phyloP scores from a whole-genome alignment of 2,113 vertebrate species.

The Engystomops pustulosus region DNA sequence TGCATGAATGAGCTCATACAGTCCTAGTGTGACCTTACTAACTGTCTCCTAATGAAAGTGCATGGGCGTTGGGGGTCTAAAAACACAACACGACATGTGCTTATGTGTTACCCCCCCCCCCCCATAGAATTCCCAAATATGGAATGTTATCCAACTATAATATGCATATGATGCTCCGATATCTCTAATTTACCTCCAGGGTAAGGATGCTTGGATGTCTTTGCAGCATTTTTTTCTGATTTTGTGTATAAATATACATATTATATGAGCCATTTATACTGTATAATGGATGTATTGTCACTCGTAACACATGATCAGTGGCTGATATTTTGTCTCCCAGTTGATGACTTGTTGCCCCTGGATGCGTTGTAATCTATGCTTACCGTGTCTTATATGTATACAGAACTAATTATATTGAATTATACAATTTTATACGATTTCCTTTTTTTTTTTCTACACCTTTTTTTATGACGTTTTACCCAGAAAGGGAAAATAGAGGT shows the following conservation, averaged over 20 bases:
- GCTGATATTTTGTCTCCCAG: not conserved
- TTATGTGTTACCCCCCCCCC: not conserved
- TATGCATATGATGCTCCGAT: not conserved
- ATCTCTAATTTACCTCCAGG: not conserved
- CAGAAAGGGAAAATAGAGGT: too few relatives aligned
- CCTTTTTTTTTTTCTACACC: too few relatives aligned
- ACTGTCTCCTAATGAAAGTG: slow-evolving; percentile 1
- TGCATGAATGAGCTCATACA: slow-evolving; percentile 50
- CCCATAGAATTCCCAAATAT: not conserved
- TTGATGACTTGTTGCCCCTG: not conserved
- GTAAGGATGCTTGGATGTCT: not conserved
- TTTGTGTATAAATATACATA: not conserved
- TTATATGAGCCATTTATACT: not conserved
- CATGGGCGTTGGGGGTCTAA: not conserved
- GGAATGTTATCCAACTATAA: not conserved
- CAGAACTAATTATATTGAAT: too few relatives aligned
- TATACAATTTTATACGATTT: too few relatives aligned
- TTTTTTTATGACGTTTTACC: too few relatives aligned
- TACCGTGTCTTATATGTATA: too few relatives aligned
- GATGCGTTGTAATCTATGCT: too few relatives aligned
- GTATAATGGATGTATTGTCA: too few relatives aligned
- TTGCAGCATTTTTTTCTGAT: not conserved
- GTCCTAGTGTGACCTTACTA: slow-evolving; percentile 51
- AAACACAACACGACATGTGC: not conserved
- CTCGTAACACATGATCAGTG: too few relatives aligned